These are phyloP conservation scores for Metellina segmentata DNA, from an alignment of 2,888 invertebrate species.

Conservation along the genomic window DNA sequence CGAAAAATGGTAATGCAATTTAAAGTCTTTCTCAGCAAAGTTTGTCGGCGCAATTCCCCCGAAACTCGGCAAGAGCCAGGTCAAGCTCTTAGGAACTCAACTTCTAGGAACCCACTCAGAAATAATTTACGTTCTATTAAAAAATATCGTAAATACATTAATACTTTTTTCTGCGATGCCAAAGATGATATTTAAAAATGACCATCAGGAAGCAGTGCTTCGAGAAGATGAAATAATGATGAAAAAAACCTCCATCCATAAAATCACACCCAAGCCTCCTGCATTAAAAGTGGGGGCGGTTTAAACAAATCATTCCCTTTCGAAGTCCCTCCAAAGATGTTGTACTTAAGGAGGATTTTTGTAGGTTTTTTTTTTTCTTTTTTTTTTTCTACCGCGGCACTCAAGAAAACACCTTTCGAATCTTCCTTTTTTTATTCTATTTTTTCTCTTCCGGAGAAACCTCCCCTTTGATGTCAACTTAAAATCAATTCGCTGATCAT, in stretches of 20 bases:
- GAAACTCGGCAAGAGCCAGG: neutral
- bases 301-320: slow-evolving; percentile 51
- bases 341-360: slow-evolving; percentile 4
- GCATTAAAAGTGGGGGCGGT: neutral
- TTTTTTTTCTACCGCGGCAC: slow-evolving; percentile 26
- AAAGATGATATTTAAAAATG: neutral
- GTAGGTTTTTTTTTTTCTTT: neutral
- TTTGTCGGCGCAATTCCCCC: neutral
- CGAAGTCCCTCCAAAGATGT: neutral
- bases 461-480: slow-evolving; percentile 68
- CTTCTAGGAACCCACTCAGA: neutral
- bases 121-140: neutral
- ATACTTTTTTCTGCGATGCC: neutral
- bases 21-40: neutral
- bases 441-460: slow-evolving; percentile 21
- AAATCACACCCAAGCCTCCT: neutral
- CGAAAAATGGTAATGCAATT: neutral
- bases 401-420: slow-evolving; percentile 60
- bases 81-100: neutral
- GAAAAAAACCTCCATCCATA: neutral
- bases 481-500: slow-evolving; percentile 69
- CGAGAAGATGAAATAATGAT: neutral
- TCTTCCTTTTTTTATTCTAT: neutral
- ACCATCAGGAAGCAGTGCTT: neutral
- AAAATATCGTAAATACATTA: neutral